Conservation (phyloP, 2,113 vertebrate species). For the Carassius auratus region DNA sequence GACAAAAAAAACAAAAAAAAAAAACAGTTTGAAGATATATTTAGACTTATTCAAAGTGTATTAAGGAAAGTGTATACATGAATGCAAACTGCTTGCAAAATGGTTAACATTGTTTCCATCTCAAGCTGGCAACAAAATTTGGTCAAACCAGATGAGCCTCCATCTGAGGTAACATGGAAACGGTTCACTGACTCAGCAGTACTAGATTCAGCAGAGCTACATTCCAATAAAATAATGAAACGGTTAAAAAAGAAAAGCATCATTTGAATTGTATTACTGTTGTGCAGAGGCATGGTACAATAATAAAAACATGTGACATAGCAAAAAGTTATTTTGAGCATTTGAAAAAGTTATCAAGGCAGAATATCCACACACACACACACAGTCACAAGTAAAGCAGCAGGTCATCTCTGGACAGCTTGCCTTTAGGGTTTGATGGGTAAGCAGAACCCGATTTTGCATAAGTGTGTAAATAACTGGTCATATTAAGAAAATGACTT, state of each 20-base stretch:
- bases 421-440: neutral
- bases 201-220: neutral
- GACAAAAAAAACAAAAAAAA: neutral
- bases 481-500: constrained; percentile 24
- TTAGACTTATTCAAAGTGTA: constrained; percentile 9
- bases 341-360: neutral
- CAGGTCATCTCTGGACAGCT: constrained; percentile 28
- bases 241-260: neutral
- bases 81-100: neutral
- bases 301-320: neutral
- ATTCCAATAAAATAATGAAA: neutral
- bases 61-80: neutral
- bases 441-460: constrained; percentile 46
- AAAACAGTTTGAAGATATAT: neutral
- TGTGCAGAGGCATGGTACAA: neutral
- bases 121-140: neutral
- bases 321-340: neutral
- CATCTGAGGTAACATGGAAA: neutral
- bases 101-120: neutral
- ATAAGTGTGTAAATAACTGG: constrained; percentile 34
- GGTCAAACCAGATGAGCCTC: neutral
- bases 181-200: neutral
- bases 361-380: constrained; percentile 23
- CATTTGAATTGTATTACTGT: neutral
- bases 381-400: neutral